Percentiles rank a stretch among this genome's conserved stretches.
Evolutionary conservation across 2,888 invertebrate species (phyloP).

Genomic region (Parnassius orleans): DNA sequence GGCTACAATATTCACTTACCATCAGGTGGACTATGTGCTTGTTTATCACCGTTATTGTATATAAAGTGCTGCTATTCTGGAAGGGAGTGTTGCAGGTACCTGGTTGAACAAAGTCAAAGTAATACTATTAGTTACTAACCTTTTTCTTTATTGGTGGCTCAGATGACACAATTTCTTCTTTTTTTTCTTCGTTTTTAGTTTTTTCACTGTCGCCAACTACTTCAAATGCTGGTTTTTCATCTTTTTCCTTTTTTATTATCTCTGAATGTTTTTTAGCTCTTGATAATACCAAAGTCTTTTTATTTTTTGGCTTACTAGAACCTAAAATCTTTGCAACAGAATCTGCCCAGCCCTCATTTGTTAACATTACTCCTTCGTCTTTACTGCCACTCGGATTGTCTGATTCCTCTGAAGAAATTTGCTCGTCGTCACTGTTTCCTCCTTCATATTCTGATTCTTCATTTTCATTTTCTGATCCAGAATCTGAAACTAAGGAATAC

Average conservation of each 20-base stretch:
- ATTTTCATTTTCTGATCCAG: conserved; percentile 51
- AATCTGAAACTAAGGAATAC: conserved; percentile 48
- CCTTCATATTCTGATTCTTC: conserved; percentile 50
- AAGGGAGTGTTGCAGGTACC: too few relatives aligned
- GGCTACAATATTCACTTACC: too few relatives aligned
- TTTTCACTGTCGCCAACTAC: conserved; percentile 82
- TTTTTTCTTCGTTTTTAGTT: conserved; percentile 56
- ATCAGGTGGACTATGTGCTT: too few relatives aligned
- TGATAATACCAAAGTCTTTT: conserved; percentile 88
- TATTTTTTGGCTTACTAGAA: conserved; percentile 87
- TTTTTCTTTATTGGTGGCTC: conserved; percentile 64
- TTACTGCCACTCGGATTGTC: conserved; percentile 43
- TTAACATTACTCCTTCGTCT: conserved; percentile 45
- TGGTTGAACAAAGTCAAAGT: too few relatives aligned
- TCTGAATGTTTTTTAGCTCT: conserved; percentile 88
- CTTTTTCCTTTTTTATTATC: conserved; percentile 65
- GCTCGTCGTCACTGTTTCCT: conserved; percentile 32
- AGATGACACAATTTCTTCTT: conserved; percentile 39
- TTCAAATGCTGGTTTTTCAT: conserved; percentile 82
- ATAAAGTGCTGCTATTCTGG: too few relatives aligned
- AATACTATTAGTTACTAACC: conserved; percentile 38
- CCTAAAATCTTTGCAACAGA: conserved; percentile 89
- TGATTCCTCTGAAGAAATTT: conserved; percentile 29
- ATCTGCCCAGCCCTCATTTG: conserved; percentile 90
- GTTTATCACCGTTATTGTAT: too few relatives aligned